Evolutionary conservation across 2,888 invertebrate genomes (phyloP), one percentile per base, ranked within the genome.

Genomic region (Myopa testacea): DNA sequence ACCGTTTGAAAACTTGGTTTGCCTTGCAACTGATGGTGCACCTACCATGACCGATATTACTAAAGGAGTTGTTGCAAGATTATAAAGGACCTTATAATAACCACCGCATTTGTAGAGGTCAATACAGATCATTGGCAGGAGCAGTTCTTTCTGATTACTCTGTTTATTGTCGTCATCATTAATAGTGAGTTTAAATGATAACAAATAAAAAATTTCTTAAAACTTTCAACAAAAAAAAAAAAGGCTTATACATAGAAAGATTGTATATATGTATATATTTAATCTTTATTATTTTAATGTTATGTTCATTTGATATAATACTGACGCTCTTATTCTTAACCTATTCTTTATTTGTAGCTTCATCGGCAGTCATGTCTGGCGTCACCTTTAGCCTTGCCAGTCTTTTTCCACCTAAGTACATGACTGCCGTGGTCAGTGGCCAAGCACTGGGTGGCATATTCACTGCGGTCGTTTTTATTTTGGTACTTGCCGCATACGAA

Each of bases 381-480:
- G 95, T 95, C 26, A 88, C 98, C 62, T 94, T 96, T 83, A 98
- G 97, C 6, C 92, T 98, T 65, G 95, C 95, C 0, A 96, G 96
- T 19, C 92, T 94, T 82, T 97, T 98, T 89, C 95, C 97, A 1
- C 92, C 94, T 4, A 92, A 93, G 82, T 98, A 97, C 89, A 96
- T 96, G 90, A 95, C 96, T 0, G 97, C 97, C 0, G 94, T 96
- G 60, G 94, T 97, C 81, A 94, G 95, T 80, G 98, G 98, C 0
- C 98, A 98, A 91, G 96, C 97, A 0, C 89, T 98, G 3, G 97
- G 97, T 16, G 98, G 97, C 0, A 95, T 98, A 79, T 94, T 98
- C 84, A 96, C 97, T 0, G 95, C 97, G 0, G 83, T 95, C 1
- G 94, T 96, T 6, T 95, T 96, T 88, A 94, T 98, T 34, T 90